These are phyloP conservation scores for Omphaloscelis lunosa DNA, from an alignment of 2,888 invertebrate genomes.

Conservation along the genomic window DNA sequence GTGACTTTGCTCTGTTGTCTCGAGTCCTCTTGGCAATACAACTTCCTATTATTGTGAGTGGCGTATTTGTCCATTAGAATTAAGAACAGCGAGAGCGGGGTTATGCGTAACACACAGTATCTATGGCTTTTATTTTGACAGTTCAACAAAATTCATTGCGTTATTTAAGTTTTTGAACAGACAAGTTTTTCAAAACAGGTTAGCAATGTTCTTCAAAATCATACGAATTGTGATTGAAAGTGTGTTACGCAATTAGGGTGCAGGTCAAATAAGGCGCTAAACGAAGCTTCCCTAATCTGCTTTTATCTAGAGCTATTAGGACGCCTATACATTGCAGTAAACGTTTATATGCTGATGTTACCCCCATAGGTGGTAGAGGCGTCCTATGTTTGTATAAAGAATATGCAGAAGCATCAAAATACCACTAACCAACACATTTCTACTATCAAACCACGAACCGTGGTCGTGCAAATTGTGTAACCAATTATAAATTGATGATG, in stretches of 20 bases:
- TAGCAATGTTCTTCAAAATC: too few species aligned
- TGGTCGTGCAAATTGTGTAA: not conserved
- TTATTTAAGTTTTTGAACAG: too few species aligned
- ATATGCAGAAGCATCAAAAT: not conserved
- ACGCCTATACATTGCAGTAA: not conserved
- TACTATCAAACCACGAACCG: too few species aligned
- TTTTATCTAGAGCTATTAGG: not conserved
- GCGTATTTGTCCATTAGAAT: not conserved
- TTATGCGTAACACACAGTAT: too few species aligned
- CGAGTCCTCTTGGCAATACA: not conserved
- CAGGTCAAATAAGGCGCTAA: too few species aligned
- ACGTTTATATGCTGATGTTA: not conserved
- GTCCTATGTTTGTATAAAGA: not conserved
- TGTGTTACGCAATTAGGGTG: too few species aligned
- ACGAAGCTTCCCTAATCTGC: too few species aligned
- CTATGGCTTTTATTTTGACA: too few species aligned
- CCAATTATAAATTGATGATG: not conserved
- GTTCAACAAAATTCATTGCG: too few species aligned
- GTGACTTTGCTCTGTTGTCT: not conserved
- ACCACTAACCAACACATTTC: not conserved
- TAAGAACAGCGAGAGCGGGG: not conserved
- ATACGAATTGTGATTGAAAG: too few species aligned
- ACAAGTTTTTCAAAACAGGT: too few species aligned
- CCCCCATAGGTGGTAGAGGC: not conserved
- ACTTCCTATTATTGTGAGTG: not conserved